Conservation (phyloP, 2,113 vertebrate species). For the Microtus richardsoni region DNA sequence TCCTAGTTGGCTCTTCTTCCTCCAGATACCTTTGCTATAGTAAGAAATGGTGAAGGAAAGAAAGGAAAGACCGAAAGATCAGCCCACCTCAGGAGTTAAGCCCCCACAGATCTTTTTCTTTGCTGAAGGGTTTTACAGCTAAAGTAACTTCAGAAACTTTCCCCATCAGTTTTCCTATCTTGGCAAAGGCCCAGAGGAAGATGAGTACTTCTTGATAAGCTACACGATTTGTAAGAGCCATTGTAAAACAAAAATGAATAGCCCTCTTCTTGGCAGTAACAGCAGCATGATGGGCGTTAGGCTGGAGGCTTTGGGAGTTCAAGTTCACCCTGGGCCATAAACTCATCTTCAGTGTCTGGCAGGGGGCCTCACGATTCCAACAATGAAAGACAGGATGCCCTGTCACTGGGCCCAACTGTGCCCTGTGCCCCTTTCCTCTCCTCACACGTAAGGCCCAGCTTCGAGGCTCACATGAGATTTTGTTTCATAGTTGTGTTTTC, state of each 20-base stretch:
- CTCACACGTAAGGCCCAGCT: background rate
- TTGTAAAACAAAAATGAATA: rapidly evolving
- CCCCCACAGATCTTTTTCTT: background rate
- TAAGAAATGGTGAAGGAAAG: background rate
- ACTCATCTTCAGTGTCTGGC: background rate
- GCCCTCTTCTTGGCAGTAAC: background rate
- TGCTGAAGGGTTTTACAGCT: background rate
- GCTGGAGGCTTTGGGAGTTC: background rate
- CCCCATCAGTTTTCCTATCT: background rate
- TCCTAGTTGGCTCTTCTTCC: background rate
- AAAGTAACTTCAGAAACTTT: background rate
- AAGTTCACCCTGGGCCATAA: rapidly evolving
- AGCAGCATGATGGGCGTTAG: background rate
- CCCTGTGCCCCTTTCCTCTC: background rate
- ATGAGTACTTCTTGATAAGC: background rate
- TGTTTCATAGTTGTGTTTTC: background rate
- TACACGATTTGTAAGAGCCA: no score
- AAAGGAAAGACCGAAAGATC: background rate
- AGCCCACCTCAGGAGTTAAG: background rate
- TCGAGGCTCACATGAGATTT: background rate
- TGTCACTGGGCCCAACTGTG: rapidly evolving
- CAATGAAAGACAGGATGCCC: rapidly evolving
- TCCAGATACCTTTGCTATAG: background rate
- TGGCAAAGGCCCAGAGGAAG: background rate
- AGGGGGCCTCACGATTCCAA: rapidly evolving